Evolutionary conservation across 2,888 invertebrate species (phyloP).

Genomic region (Tiliacea citrago): DNA sequence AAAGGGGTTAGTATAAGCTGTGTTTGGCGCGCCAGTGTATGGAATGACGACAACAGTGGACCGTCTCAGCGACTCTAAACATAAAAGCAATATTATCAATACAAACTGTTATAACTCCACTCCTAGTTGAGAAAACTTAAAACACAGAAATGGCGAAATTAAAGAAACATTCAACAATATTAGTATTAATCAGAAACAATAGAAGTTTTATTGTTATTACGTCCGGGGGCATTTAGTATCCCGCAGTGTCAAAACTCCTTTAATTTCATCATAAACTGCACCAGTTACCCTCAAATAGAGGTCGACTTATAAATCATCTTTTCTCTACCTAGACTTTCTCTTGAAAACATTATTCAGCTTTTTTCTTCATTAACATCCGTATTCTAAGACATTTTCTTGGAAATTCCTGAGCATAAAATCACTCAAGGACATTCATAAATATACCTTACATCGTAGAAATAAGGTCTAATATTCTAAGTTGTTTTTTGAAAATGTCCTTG

Average conservation of each 20-base stretch:
- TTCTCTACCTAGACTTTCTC: constrained; percentile 2
- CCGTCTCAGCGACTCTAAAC: constrained; percentile 11
- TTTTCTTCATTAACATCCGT: constrained; percentile 10
- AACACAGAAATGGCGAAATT: not conserved
- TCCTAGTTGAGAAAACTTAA: not conserved
- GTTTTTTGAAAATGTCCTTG: constrained; percentile 2
- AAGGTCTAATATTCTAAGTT: not conserved
- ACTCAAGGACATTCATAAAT: not conserved
- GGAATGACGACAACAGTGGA: constrained; percentile 36
- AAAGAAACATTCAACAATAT: not conserved
- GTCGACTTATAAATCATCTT: constrained; percentile 5
- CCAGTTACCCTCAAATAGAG: not conserved
- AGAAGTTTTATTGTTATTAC: not conserved
- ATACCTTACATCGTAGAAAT: not conserved
- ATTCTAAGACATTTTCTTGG: constrained; percentile 25
- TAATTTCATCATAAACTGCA: constrained; percentile 10
- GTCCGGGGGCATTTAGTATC: not conserved
- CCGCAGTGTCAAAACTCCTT: not conserved
- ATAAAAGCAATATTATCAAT: constrained; percentile 41
- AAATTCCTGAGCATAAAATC: not conserved
- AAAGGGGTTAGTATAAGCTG: constrained; percentile 33
- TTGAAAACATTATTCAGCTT: constrained; percentile 18
- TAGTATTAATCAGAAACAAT: not conserved
- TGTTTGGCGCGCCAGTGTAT: constrained; percentile 16
- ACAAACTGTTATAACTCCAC: constrained; percentile 20